Percentiles rank a stretch among this genome's conserved stretches.
phyloP scores from a whole-genome alignment of 2,888 invertebrate genomes.

The Furcula furcula region DNA sequence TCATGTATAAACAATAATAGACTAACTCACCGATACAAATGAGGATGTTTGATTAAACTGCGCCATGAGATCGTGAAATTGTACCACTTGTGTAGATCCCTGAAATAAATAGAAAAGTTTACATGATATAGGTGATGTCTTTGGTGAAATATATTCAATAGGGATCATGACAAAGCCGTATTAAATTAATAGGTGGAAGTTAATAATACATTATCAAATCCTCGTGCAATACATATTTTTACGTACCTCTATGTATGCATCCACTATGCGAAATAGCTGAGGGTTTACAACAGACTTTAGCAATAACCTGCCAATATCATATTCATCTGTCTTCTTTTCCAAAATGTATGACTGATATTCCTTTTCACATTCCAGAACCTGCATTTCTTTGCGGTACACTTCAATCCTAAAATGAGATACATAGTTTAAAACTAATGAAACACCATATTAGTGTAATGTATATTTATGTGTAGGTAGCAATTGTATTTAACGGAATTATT shows the following conservation, averaged over 20 bases:
- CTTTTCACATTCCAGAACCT: conserved; percentile 38
- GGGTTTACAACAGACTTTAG: conserved; percentile 14
- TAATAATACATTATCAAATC: neutral
- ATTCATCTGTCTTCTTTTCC: conserved; percentile 39
- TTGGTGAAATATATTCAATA: too few species aligned
- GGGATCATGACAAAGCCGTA: too few species aligned
- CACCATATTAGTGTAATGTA: conserved; percentile 2
- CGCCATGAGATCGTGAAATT: conserved; percentile 19
- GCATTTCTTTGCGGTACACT: conserved; percentile 33
- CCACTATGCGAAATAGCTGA: conserved; percentile 31
- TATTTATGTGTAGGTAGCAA: neutral
- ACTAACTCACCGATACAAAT: conserved; percentile 26
- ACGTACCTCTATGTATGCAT: conserved; percentile 50
- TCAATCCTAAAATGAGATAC: conserved; percentile 47
- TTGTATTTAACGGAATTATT: neutral
- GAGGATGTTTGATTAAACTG: conserved; percentile 18
- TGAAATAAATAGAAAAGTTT: too few species aligned
- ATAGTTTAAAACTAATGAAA: too few species aligned
- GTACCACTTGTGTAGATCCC: conserved; percentile 18
- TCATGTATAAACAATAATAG: neutral
- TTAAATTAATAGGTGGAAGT: neutral
- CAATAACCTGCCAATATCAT: conserved; percentile 21
- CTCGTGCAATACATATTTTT: neutral
- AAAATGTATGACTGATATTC: conserved; percentile 30
- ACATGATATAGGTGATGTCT: too few species aligned